Conservation (phyloP, 2,113 vertebrate genomes). For the Microtus richardsoni region DNA sequence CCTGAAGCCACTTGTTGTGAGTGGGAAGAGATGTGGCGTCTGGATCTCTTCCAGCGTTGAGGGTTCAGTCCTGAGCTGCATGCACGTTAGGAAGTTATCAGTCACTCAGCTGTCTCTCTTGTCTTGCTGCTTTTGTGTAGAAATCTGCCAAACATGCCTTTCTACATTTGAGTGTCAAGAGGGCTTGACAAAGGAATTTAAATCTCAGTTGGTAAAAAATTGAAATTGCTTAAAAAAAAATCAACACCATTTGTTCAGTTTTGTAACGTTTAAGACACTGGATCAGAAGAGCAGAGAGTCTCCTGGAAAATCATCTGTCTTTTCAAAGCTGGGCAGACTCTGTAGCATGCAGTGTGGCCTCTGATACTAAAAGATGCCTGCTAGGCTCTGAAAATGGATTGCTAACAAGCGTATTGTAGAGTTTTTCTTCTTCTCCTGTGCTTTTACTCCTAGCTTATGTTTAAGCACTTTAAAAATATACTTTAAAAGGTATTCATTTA, state of each 20-base stretch:
- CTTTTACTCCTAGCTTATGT: not conserved
- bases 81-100: too few relatives aligned
- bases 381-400: slow-evolving; percentile 16
- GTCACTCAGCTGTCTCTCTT: not conserved
- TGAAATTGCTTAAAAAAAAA: slow-evolving; percentile 21
- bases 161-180: not conserved
- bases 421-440: not conserved
- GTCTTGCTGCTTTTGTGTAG: not conserved
- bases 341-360: not conserved
- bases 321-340: slow-evolving; percentile 1
- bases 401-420: not conserved
- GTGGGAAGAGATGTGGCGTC: not conserved
- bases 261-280: not conserved
- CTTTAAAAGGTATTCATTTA: slow-evolving; percentile 16
- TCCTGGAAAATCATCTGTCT: not conserved
- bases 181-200: not conserved
- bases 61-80: too few relatives aligned
- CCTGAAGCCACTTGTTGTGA: not conserved
- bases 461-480: not conserved
- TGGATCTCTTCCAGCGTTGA: not conserved
- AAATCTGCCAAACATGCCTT: not conserved
- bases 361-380: not conserved
- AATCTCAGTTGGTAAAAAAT: slow-evolving; percentile 6
- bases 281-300: not conserved
- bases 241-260: slow-evolving; percentile 21